A percentile compares a stretch with the other conserved stretches of the same genome.
Conservation (phyloP, 2,888 invertebrate species). For the Falcaria lacertinaria region DNA sequence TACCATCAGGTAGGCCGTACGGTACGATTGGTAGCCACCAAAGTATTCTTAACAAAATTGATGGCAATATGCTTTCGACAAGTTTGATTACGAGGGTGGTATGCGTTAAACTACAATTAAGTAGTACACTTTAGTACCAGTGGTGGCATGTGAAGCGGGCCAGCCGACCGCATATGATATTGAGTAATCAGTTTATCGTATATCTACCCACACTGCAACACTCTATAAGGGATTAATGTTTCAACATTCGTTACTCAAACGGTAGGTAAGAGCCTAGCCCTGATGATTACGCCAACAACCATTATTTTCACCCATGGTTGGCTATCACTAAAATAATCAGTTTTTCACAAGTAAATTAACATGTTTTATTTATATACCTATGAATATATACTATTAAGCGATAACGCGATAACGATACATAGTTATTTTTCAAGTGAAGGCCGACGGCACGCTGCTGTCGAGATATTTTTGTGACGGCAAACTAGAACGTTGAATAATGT, state of each 20-base stretch:
- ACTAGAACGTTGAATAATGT: not conserved
- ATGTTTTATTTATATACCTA: too few relatives aligned
- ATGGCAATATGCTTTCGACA: too few relatives aligned
- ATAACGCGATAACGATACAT: not conserved
- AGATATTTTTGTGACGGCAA: not conserved
- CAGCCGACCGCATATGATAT: conserved; percentile 47
- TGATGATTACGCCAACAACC: not conserved
- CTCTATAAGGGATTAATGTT: conserved; percentile 55
- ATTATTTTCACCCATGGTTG: not conserved
- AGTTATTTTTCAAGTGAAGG: not conserved
- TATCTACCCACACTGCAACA: conserved; percentile 45
- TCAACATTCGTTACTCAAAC: conserved; percentile 30
- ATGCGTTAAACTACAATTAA: not conserved
- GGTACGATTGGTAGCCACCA: not conserved
- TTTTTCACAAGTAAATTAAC: not conserved
- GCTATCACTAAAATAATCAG: too few relatives aligned
- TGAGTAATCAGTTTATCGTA: conserved; percentile 52
- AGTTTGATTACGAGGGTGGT: too few relatives aligned
- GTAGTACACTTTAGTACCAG: not conserved
- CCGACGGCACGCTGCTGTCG: not conserved
- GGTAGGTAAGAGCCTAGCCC: conserved; percentile 2
- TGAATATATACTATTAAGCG: not conserved
- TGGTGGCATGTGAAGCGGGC: conserved; percentile 35
- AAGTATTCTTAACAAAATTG: not conserved
- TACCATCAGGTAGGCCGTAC: too few relatives aligned